Base-by-base conservation (phyloP, 2,113 vertebrate species). In the Cettia cetti region DNA sequence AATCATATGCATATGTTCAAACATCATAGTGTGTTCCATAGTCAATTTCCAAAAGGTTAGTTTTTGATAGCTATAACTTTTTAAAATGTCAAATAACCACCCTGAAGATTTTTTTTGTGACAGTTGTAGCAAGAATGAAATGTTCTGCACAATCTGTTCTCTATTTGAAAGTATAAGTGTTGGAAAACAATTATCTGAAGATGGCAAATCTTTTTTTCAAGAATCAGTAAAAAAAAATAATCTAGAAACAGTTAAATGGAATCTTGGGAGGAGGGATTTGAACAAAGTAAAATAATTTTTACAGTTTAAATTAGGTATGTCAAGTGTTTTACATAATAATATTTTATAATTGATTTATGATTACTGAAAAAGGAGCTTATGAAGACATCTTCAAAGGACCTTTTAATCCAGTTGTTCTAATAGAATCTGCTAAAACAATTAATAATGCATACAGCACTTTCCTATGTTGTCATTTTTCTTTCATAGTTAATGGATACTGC, bases 391-490 rank as follows among this genome's bases (percentile, higher is more conserved):
- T 94, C 90, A 94, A 97, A 92, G 74, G 68, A 83, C 57, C 31
- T 96, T 95, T 97, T 83, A 91, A 79, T 95, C 75, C 39, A 91
- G 61, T 93, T 96, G 31, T 96, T 91, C 57, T 95, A 94, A 91
- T 84, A 92, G 88, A 92, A 94, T 96, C 50, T 95, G 65, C 61
- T 96, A 82, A 96, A 97, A 82, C 66, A 96, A 93, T 97, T 96
- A 97, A 96, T 96, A 96, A 96, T 94, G 54, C 31, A 89, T 97
- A 42, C 52, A 92, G 10, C 72, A 88, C 86, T 97, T 94, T 89
- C 77, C 13, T 63, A 54, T 82, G 78, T 70, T 95, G 90, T 89
- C 37, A 95, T 95, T 93, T 95, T 96, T 96, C 91, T 89, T 95
- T 86, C 65, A 37, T 69, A 35, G 54, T 89, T 97, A 97, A 96